Evolutionary conservation across 2,888 invertebrate genomes (phyloP).

Genomic region (Ceriagrion tenellum): DNA sequence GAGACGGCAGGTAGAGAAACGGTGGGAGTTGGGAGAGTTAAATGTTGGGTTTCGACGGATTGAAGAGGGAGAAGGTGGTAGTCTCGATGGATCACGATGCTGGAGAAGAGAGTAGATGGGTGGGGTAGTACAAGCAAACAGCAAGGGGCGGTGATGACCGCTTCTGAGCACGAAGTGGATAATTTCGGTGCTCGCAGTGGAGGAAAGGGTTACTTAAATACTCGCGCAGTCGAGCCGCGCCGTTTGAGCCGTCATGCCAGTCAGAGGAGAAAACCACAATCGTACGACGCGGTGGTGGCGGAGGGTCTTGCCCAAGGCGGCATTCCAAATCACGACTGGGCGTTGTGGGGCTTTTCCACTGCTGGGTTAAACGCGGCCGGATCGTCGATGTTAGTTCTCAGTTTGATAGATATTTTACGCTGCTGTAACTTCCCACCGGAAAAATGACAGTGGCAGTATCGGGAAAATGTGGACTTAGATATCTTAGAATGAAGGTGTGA

Average conservation of each 20-base stretch:
- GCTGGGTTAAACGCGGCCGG: background rate
- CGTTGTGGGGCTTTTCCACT: background rate
- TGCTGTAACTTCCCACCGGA: background rate
- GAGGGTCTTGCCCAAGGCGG: background rate
- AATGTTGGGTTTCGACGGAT: background rate
- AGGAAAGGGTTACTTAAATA: background rate
- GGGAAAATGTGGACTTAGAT: too few species aligned
- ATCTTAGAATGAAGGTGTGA: too few species aligned
- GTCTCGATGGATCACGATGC: background rate
- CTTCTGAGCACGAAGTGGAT: background rate
- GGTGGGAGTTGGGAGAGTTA: too few species aligned
- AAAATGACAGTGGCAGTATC: too few species aligned
- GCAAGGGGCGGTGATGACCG: background rate
- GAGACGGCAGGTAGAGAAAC: too few species aligned
- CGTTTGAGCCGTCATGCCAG: background rate
- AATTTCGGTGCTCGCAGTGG: background rate
- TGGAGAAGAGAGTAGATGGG: background rate
- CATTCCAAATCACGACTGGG: background rate
- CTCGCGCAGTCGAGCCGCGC: background rate
- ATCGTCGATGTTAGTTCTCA: background rate
- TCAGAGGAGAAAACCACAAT: background rate
- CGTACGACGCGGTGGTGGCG: background rate
- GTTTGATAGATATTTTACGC: background rate
- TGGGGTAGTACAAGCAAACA: too few species aligned
- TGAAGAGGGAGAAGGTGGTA: background rate